phyloP scores from a whole-genome alignment of 2,888 invertebrate genomes.

The Adineta ricciae region DNA sequence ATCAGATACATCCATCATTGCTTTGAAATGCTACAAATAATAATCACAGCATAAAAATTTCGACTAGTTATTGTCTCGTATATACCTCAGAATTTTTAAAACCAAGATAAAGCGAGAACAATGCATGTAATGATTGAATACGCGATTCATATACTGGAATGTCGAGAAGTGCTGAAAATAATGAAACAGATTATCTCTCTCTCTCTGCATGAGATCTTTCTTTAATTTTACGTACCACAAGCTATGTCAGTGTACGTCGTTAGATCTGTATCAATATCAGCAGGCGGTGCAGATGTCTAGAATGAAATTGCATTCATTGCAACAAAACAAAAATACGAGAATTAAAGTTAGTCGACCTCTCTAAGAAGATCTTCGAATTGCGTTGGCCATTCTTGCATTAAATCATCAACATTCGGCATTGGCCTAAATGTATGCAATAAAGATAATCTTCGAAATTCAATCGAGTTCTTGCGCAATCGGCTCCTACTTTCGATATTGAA shows the following conservation, averaged over 20 bases:
- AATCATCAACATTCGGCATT: constrained; percentile 81
- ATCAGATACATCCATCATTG: not conserved
- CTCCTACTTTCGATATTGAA: constrained; percentile 56
- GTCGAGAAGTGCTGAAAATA: constrained; percentile 60
- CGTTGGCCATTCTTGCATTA: constrained; percentile 91
- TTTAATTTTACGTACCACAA: constrained; percentile 57
- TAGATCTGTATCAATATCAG: constrained; percentile 65
- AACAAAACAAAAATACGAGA: not conserved
- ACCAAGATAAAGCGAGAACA: constrained; percentile 70
- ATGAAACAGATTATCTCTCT: too few species aligned
- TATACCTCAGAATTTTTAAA: constrained; percentile 55
- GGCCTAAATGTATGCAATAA: constrained; percentile 52
- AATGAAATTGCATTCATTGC: constrained; percentile 13
- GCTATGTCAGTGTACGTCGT: constrained; percentile 69
- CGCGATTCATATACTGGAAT: constrained; percentile 68
- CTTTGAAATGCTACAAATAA: constrained; percentile 15
- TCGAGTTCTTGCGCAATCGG: too few species aligned
- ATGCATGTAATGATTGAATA: constrained; percentile 70
- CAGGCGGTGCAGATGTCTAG: constrained; percentile 62
- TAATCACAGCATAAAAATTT: not conserved
- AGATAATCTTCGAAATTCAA: too few species aligned
- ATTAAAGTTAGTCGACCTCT: constrained; percentile 46
- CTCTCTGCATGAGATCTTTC: too few species aligned
- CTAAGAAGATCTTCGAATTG: constrained; percentile 70
- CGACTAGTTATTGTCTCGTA: too few species aligned